Evolutionary conservation across 2,797 vertebrate genomes (phyloP).

Genomic region (Paratrypauchen microcephalus): DNA sequence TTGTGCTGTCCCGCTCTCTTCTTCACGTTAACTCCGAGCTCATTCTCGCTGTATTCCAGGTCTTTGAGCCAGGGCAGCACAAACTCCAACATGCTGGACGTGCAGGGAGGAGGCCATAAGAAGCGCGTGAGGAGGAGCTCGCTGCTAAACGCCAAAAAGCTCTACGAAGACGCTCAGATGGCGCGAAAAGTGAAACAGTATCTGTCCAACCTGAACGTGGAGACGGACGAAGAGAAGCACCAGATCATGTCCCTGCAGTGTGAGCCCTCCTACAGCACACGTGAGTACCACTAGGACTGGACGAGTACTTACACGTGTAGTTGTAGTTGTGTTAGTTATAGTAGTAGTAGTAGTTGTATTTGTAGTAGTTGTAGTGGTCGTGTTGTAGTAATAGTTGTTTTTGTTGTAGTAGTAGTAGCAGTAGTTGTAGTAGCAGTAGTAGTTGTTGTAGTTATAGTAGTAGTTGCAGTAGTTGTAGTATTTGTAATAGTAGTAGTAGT

Average conservation of each 20-base stretch:
- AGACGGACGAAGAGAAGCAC: slow-evolving; percentile 92
- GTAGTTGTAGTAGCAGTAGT: too few relatives aligned
- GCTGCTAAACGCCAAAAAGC: slow-evolving; percentile 93
- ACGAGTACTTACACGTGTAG: too few relatives aligned
- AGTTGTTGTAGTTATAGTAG: too few relatives aligned
- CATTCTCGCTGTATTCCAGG: slow-evolving; percentile 61
- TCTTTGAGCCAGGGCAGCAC: slow-evolving; percentile 97
- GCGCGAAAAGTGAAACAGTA: slow-evolving; percentile 96
- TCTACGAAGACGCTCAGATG: slow-evolving; percentile 98
- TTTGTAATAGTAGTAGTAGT: too few relatives aligned
- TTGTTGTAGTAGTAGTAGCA: too few relatives aligned
- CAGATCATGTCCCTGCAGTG: slow-evolving; percentile 91
- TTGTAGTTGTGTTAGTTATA: too few relatives aligned
- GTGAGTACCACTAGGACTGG: slow-evolving; percentile 51
- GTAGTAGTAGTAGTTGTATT: too few relatives aligned
- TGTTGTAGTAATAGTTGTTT: too few relatives aligned
- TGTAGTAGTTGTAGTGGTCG: too few relatives aligned
- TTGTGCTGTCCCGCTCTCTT: slow-evolving; percentile 8
- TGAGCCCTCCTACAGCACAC: slow-evolving; percentile 87
- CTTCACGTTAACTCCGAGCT: slow-evolving; percentile 8
- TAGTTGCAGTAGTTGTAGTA: too few relatives aligned
- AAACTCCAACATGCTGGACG: slow-evolving; percentile 95
- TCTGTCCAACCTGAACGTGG: slow-evolving; percentile 88
- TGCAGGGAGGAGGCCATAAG: slow-evolving; percentile 91
- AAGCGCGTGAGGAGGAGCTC: slow-evolving; percentile 93